Evolutionary conservation across 2,888 invertebrate species (phyloP), one percentile per base, ranked within the genome.

Genomic region (Acleris holmiana): DNA sequence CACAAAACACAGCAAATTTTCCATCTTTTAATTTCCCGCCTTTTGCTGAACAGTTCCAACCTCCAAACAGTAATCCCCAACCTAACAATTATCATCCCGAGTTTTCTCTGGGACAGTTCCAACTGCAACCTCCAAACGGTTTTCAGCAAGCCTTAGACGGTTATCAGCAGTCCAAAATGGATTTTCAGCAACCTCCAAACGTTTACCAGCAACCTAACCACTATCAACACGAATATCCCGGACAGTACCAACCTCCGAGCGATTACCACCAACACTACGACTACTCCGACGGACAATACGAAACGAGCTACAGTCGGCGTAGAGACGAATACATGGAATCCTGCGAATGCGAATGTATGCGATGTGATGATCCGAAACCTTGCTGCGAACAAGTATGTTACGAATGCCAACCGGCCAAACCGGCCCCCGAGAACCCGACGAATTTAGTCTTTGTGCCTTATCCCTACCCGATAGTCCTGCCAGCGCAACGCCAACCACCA

Each of bases 371-470:
- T 17, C 65, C 54, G 0, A 63, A 66, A 40, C 57, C 48, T 15
- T 69, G 69, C 47, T 69, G 69, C 25, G 8, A 29, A 7, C 23
- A 18, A 19, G 19, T 57, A 13, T 71, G 70, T 23, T 8, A 10
- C 19, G 51, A 63, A 49, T 48, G 57, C 40, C 47, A 44, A 44
- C 44, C 15, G 17, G 19, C 47, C 47, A 21, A 41, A 17, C 23
- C 15, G n/a, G 8, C 8, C 6, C 25, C 18, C 23, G n/a, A 21
- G 19, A 41, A 58, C 23, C 50, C 23, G 17, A 29, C 53, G 0
- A 63, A 62, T 44, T 21, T 71, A 19, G 55, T 70, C 21, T 68
- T 68, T 21, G 65, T 71, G 10, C 71, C 71, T 13, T 71, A 69
- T 49, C 71, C 71, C 8, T 68, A 66, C 51, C 68, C 68, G 10